These are phyloP conservation scores for Microplitis manilae DNA, from an alignment of 2,888 invertebrate species.

Conservation along the genomic window DNA sequence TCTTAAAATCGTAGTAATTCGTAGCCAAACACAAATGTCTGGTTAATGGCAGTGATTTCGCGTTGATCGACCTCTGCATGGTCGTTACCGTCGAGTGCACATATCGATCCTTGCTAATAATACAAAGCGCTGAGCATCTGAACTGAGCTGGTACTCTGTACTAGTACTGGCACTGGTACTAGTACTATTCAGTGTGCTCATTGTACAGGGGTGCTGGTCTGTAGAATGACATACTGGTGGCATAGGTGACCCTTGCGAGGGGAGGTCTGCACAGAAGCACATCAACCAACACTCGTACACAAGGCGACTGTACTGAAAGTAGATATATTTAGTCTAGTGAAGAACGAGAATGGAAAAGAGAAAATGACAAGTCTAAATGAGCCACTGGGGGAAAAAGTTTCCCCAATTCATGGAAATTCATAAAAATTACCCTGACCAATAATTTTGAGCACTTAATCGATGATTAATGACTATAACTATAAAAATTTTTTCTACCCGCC, in stretches of 20 bases:
- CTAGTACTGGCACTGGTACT: not conserved
- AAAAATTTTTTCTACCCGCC: conserved; percentile 12
- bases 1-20: not conserved
- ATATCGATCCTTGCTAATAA: conserved; percentile 64
- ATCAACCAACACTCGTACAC: not conserved
- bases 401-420: conserved; percentile 69
- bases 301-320: too few species aligned
- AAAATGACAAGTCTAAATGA: conserved; percentile 41
- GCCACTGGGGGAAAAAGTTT: conserved; percentile 50
- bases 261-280: not conserved
- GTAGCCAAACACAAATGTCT: not conserved
- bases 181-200: conserved; percentile 48
- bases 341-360: conserved; percentile 28
- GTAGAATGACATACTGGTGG: conserved; percentile 70
- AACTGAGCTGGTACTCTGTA: not conserved
- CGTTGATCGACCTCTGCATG: conserved; percentile 63
- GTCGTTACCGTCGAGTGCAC: conserved; percentile 67
- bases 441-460: conserved; percentile 68
- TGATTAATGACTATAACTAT: conserved; percentile 65
- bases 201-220: conserved; percentile 69
- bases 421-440: conserved; percentile 69
- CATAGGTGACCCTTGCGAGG: conserved; percentile 52
- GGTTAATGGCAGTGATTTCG: conserved; percentile 57
- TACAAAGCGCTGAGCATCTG: not conserved
- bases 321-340: not conserved